phyloP scores from a whole-genome alignment of 2,797 vertebrate genomes.

The Phalloptychus januarius region DNA sequence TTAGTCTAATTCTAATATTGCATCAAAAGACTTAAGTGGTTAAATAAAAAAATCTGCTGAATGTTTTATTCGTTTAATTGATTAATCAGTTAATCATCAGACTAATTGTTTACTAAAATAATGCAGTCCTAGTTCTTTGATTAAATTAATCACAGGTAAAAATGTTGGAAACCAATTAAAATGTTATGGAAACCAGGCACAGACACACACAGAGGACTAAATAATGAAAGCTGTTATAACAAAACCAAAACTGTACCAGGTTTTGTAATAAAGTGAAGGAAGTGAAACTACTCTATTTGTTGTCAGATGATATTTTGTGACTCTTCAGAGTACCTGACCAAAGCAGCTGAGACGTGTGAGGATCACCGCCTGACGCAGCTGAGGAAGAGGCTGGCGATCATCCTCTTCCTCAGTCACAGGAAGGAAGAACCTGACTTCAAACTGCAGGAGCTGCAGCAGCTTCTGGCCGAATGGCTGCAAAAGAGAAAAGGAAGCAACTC shows the following conservation, averaged over 20 bases:
- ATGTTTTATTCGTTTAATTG: too few species aligned
- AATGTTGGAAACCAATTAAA: background rate
- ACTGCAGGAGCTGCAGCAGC: constrained; percentile 81
- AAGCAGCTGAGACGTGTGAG: constrained; percentile 77
- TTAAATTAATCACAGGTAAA: background rate
- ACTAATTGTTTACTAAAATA: too few species aligned
- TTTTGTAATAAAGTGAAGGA: background rate
- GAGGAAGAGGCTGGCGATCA: constrained; percentile 84
- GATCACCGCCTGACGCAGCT: constrained; percentile 81
- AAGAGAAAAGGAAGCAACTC: constrained; percentile 38
- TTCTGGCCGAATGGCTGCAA: constrained; percentile 79
- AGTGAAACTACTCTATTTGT: background rate
- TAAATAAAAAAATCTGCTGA: too few species aligned
- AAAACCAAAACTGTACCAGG: background rate
- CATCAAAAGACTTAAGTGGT: too few species aligned
- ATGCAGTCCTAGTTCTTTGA: background rate
- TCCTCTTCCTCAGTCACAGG: constrained; percentile 82
- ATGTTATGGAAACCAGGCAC: background rate
- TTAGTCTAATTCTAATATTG: too few species aligned
- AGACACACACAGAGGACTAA: background rate
- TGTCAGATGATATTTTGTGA: background rate
- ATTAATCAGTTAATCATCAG: too few species aligned
- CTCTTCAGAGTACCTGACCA: constrained; percentile 85
- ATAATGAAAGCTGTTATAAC: constrained; percentile 1
- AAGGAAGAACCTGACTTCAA: constrained; percentile 83